phyloP scores from a whole-genome alignment of 2,113 vertebrate species.

The Rhabdornis inornatus region DNA sequence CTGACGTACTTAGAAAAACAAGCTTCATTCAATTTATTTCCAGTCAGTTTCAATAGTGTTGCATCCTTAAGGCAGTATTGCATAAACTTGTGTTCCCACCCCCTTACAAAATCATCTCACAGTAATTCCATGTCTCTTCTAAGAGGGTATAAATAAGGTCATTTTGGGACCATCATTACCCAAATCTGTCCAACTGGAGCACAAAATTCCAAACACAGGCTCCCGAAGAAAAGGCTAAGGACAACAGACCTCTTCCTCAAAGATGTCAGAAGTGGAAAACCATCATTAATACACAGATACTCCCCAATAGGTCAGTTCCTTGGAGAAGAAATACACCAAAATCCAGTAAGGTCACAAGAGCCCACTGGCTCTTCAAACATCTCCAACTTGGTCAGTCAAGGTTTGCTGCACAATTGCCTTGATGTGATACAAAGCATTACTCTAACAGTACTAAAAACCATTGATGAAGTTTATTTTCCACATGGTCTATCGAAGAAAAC shows the following conservation, averaged over 20 bases:
- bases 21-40: background rate
- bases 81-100: background rate
- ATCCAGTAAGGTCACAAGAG: background rate
- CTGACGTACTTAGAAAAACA: background rate
- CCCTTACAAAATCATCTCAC: background rate
- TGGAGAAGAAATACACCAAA: background rate
- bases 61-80: background rate
- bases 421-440: background rate
- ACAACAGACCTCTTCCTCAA: background rate
- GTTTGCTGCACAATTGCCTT: background rate
- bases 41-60: background rate
- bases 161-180: background rate
- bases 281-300: background rate
- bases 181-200: background rate
- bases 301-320: background rate
- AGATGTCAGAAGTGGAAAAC: background rate
- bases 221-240: background rate
- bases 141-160: background rate
- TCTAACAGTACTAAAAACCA: background rate
- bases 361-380: background rate
- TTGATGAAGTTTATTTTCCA: background rate
- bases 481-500: background rate
- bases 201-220: background rate
- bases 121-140: background rate
- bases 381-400: background rate